A percentile compares a stretch with the other conserved stretches of the same genome.
These are phyloP conservation scores for Nylanderia fulva DNA, from an alignment of 1,140 invertebrate species.

Conservation along the genomic window DNA sequence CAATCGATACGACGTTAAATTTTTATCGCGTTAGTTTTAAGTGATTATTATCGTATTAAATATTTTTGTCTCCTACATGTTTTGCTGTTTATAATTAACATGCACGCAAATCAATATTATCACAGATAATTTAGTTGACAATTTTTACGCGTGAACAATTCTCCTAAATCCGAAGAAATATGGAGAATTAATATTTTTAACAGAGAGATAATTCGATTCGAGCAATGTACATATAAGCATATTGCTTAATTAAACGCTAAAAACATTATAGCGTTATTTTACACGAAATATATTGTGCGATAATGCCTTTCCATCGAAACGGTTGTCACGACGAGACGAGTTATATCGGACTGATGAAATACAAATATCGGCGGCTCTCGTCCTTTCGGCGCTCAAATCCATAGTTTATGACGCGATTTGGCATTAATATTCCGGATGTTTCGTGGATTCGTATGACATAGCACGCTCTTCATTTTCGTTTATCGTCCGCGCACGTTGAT, in stretches of 20 bases:
- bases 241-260: slow-evolving; percentile 10
- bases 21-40: background rate
- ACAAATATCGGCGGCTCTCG: background rate
- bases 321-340: background rate
- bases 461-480: slow-evolving; percentile 41
- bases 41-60: background rate
- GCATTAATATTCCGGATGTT: slow-evolving; percentile 35
- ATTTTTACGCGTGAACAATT: background rate
- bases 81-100: background rate
- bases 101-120: background rate
- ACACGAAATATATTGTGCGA: background rate
- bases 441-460: background rate
- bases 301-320: background rate
- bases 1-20: background rate
- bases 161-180: background rate
- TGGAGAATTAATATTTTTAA: background rate
- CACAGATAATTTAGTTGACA: background rate
- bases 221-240: background rate
- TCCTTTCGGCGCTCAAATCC: slow-evolving; percentile 6
- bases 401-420: slow-evolving; percentile 25
- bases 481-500: background rate
- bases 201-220: background rate
- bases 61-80: background rate
- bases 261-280: background rate
- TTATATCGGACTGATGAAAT: background rate